phyloP scores from a whole-genome alignment of 2,888 invertebrate genomes.

The Eristalinus aeneus region DNA sequence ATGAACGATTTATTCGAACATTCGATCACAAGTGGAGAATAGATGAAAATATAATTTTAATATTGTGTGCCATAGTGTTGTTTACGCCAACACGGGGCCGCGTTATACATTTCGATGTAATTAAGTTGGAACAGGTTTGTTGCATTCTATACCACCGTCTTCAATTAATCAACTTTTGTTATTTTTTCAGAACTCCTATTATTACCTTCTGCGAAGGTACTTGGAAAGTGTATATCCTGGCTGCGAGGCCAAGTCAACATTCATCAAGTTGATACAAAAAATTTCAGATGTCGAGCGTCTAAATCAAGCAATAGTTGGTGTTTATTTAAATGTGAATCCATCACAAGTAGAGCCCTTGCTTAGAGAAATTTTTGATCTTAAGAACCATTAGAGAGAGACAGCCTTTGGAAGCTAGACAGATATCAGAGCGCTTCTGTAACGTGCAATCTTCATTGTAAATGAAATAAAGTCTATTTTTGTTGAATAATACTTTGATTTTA shows the following conservation, averaged over 20 bases:
- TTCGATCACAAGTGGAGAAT: conserved; percentile 92
- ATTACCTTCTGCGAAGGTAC: conserved; percentile 91
- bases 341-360: conserved; percentile 94
- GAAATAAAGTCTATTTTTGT: conserved; percentile 68
- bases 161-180: not conserved
- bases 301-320: conserved; percentile 94
- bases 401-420: conserved; percentile 38
- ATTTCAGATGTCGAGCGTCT: conserved; percentile 93
- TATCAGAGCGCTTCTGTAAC: conserved; percentile 67
- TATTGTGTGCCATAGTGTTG: conserved; percentile 94
- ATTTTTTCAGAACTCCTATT: conserved; percentile 89
- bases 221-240: conserved; percentile 91
- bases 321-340: conserved; percentile 96
- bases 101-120: conserved; percentile 91
- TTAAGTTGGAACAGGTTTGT: conserved; percentile 90
- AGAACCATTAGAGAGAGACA: conserved; percentile 81
- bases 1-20: conserved; percentile 91
- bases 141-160: not conserved
- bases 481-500: conserved; percentile 48
- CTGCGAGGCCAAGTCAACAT: conserved; percentile 93
- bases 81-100: conserved; percentile 92
- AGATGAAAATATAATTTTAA: conserved; percentile 94
- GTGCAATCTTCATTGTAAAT: conserved; percentile 69
- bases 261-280: conserved; percentile 93
- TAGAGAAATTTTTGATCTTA: conserved; percentile 97